These are phyloP conservation scores for Prinia subflava DNA, from an alignment of 2,113 vertebrate genomes.

Conservation along the genomic window DNA sequence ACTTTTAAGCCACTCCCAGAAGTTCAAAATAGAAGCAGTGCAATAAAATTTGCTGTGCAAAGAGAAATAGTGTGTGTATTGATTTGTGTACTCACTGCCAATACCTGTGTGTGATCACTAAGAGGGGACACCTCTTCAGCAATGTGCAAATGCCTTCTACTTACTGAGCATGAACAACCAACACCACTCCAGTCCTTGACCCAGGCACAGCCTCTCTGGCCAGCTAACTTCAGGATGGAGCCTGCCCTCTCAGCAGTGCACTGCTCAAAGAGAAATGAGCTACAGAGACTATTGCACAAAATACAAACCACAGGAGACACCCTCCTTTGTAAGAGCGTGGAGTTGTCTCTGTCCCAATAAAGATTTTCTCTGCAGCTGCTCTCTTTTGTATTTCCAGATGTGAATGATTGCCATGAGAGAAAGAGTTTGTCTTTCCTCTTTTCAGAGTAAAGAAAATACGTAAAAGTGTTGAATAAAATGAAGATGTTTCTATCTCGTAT, in stretches of 20 bases:
- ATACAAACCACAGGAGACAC: neutral
- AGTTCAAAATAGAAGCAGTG: neutral
- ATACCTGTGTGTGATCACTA: neutral
- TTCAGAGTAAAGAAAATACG: neutral
- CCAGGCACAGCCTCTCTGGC: neutral
- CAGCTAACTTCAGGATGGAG: neutral
- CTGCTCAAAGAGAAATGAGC: neutral
- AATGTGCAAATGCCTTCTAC: neutral
- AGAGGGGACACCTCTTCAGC: neutral
- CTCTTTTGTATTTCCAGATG: neutral
- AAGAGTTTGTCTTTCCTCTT: neutral
- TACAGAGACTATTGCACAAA: neutral
- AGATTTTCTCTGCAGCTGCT: neutral
- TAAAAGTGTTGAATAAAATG: neutral
- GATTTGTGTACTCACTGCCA: neutral
- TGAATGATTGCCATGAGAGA: neutral
- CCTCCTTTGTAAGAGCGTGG: neutral
- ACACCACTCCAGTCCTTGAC: neutral
- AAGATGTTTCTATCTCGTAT: neutral
- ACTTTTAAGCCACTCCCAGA: neutral
- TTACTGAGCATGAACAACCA: neutral
- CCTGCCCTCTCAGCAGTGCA: neutral
- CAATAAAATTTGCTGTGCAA: slow-evolving; percentile 2
- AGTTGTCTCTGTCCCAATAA: neutral
- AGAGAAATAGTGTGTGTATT: neutral